Conservation (phyloP, 2,797 vertebrate species). For the Pempheris klunzingeri region DNA sequence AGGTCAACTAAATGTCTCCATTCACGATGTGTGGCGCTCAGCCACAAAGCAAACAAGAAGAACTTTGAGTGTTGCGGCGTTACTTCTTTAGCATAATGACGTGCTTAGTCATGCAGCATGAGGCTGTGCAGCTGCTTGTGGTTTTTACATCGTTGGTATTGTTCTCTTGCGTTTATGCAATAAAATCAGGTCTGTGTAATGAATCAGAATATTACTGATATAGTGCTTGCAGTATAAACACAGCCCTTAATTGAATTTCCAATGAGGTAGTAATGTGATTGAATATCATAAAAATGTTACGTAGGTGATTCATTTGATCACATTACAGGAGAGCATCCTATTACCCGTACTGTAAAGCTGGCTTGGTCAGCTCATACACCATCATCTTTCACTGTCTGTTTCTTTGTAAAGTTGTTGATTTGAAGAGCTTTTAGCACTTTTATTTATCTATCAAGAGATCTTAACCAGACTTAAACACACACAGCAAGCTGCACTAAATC, state of each 20-base stretch:
- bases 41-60: slow-evolving; percentile 26
- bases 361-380: neutral
- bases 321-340: neutral
- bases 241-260: slow-evolving; percentile 3
- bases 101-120: neutral
- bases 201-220: neutral
- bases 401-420: no score
- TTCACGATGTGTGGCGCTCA: slow-evolving; percentile 23
- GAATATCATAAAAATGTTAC: slow-evolving; percentile 17
- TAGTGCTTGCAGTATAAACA: neutral
- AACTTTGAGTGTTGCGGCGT: neutral
- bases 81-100: neutral
- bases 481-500: neutral
- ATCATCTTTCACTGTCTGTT: neutral
- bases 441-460: no score
- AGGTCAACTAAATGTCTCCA: slow-evolving; percentile 72
- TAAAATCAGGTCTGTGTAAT: neutral
- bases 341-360: neutral
- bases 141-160: neutral
- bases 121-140: neutral
- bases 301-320: neutral
- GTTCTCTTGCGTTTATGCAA: neutral
- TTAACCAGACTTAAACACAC: neutral
- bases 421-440: no score
- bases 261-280: slow-evolving; percentile 12